Conservation (phyloP, 2,888 invertebrate genomes). For the Calameuta pallipes region DNA sequence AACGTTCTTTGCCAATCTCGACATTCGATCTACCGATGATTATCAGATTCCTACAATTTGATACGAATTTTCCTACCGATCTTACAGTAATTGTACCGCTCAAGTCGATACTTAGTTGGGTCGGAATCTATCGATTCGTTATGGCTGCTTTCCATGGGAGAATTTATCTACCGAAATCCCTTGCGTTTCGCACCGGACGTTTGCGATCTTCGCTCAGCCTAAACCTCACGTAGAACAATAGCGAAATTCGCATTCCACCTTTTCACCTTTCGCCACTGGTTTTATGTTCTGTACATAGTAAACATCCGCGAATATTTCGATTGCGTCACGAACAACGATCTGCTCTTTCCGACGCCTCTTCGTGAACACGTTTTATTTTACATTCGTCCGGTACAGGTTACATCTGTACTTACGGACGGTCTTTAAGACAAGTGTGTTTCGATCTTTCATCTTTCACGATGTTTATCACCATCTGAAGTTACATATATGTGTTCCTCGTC, state of each 20-base stretch:
- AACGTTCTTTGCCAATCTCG: background rate
- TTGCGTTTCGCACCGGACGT: background rate
- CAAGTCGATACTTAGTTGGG: background rate
- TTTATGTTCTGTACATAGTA: background rate
- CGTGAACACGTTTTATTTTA: background rate
- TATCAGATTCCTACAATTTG: background rate
- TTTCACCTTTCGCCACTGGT: background rate
- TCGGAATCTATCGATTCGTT: background rate
- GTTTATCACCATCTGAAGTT: background rate
- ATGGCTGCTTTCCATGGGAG: background rate
- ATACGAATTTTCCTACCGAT: background rate
- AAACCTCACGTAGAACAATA: background rate
- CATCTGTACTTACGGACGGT: background rate
- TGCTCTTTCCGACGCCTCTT: background rate
- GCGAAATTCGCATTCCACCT: background rate
- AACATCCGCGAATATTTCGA: background rate
- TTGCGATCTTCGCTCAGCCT: too few relatives aligned
- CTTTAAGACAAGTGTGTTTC: background rate
- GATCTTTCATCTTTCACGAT: background rate
- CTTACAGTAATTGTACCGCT: background rate
- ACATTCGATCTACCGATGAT: background rate
- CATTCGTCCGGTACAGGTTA: background rate
- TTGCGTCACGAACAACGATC: background rate
- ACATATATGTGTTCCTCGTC: background rate
- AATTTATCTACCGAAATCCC: background rate